These are phyloP conservation scores for Zootermopsis nevadensis DNA, from an alignment of 2,888 invertebrate genomes.

Conservation along the genomic window DNA sequence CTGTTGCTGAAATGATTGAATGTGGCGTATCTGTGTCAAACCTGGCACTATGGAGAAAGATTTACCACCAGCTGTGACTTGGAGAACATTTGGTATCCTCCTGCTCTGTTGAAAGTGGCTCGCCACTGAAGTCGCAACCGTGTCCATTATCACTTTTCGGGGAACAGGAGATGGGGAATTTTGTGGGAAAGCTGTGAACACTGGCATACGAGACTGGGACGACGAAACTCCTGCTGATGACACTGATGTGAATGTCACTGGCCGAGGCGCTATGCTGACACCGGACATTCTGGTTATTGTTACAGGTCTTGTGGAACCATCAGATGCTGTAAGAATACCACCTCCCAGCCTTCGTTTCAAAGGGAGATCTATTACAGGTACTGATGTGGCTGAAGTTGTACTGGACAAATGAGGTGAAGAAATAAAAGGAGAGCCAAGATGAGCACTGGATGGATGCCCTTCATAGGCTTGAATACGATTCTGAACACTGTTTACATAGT, in stretches of 20 bases:
- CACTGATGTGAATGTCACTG: slow-evolving; percentile 19
- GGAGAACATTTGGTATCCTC: slow-evolving; percentile 73
- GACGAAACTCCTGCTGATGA: background rate
- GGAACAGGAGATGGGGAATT: slow-evolving; percentile 29
- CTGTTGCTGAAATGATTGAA: slow-evolving; percentile 59
- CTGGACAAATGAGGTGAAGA: slow-evolving; percentile 22
- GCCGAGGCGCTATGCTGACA: slow-evolving; percentile 12
- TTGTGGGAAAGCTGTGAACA: slow-evolving; percentile 21
- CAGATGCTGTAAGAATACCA: background rate
- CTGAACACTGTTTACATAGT: slow-evolving; percentile 83
- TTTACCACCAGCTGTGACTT: slow-evolving; percentile 81
- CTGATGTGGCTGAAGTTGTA: slow-evolving; percentile 51
- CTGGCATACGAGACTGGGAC: slow-evolving; percentile 5
- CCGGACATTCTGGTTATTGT: slow-evolving; percentile 18
- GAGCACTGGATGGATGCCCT: slow-evolving; percentile 56
- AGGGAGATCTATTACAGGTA: slow-evolving; percentile 49
- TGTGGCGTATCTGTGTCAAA: slow-evolving; percentile 54
- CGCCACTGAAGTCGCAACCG: background rate
- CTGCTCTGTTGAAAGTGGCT: slow-evolving; percentile 58
- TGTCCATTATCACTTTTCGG: background rate
- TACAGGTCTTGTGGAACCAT: slow-evolving; percentile 13
- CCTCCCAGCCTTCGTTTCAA: slow-evolving; percentile 31
- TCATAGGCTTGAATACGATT: slow-evolving; percentile 83
- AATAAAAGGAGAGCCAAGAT: background rate
- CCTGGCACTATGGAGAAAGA: slow-evolving; percentile 65